These are phyloP conservation scores for Neofelis nebulosa DNA, from an alignment of 2,113 vertebrate genomes.

Conservation along the genomic window DNA sequence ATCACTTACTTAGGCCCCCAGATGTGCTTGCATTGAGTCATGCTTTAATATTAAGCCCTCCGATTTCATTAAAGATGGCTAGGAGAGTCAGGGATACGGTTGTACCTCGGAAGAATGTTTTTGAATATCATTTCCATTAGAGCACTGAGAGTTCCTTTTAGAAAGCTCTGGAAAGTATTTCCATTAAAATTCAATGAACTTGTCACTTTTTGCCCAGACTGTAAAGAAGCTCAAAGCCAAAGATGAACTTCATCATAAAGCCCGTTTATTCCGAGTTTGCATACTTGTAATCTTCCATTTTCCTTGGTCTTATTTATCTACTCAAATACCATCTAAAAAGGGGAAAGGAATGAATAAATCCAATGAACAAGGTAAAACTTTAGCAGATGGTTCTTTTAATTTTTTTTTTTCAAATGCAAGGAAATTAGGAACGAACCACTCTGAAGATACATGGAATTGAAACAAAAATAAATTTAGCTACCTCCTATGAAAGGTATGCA, in stretches of 20 bases:
- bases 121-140: conserved; percentile 43
- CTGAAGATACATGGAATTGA: background rate
- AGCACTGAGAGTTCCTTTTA: background rate
- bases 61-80: conserved; percentile 24
- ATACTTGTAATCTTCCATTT: background rate
- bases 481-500: background rate
- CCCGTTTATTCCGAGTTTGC: background rate
- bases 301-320: background rate
- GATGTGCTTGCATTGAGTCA: background rate
- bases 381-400: background rate
- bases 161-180: background rate
- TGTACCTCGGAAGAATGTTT: background rate
- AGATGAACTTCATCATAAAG: background rate
- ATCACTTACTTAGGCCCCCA: background rate
- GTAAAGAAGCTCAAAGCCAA: conserved; percentile 9
- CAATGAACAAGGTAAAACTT: conserved; percentile 12
- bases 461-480: background rate
- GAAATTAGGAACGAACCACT: background rate
- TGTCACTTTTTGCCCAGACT: background rate
- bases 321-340: background rate
- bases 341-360: conserved; percentile 4
- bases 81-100: background rate
- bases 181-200: conserved; percentile 25
- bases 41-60: background rate
- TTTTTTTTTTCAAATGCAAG: background rate